Percentiles rank a stretch among this genome's conserved stretches.
Evolutionary conservation across 2,113 vertebrate species (phyloP).

Genomic region (Copsychus sechellarum): DNA sequence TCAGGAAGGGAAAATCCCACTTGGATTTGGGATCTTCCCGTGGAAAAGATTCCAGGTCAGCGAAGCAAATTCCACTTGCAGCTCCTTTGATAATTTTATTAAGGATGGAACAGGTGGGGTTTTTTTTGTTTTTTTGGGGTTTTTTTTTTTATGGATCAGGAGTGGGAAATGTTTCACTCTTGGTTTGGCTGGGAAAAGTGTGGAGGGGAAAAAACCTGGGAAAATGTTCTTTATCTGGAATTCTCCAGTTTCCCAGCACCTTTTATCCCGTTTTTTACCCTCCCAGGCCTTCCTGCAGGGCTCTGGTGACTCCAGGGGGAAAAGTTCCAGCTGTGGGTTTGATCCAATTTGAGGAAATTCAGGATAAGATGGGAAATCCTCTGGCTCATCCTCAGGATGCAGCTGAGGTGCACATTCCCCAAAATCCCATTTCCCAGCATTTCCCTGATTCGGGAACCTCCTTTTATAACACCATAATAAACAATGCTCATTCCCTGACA

Average conservation of each 20-base stretch:
- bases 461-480: too few species aligned
- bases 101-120: not conserved
- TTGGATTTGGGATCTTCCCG: conserved; percentile 59
- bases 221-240: not conserved
- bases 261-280: rapidly evolving
- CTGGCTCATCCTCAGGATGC: not conserved
- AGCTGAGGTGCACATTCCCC: not conserved
- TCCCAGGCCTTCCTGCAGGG: not conserved
- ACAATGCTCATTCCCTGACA: too few species aligned
- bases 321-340: not conserved
- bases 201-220: rapidly evolving
- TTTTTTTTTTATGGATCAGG: not conserved
- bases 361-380: not conserved
- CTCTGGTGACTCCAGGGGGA: not conserved
- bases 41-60: conserved; percentile 40
- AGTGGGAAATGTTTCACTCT: not conserved
- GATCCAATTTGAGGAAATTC: not conserved
- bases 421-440: too few species aligned
- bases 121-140: too few species aligned
- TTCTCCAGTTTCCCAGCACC: not conserved
- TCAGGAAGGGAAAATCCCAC: conserved; percentile 54
- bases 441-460: too few species aligned
- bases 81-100: conserved; percentile 41
- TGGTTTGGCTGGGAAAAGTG: not conserved
- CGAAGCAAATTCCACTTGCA: not conserved